These are phyloP conservation scores for Neuroscelio doddi DNA, from an alignment of 2,888 invertebrate species.

Conservation along the genomic window DNA sequence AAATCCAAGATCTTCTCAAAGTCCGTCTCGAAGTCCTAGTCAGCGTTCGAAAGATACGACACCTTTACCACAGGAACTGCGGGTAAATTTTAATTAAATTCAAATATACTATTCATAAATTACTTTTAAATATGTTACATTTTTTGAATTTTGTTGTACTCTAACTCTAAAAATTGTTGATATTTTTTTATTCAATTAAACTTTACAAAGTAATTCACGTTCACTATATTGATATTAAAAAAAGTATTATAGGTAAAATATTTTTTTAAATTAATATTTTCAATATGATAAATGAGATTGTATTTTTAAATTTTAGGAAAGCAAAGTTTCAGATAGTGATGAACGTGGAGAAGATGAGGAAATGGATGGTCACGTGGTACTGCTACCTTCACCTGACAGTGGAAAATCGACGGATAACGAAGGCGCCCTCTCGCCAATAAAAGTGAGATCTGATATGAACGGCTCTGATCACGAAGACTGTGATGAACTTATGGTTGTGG, in stretches of 20 bases:
- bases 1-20: constrained; percentile 61
- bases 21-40: constrained; percentile 61
- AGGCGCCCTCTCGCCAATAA: constrained; percentile 70
- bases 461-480: constrained; percentile 74
- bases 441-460: constrained; percentile 61
- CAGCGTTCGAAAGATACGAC: constrained; percentile 63
- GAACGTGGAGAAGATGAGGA: constrained; percentile 73
- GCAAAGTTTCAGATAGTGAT: constrained; percentile 64
- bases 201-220: too few relatives aligned
- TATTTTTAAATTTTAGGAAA: constrained; percentile 50
- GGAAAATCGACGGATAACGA: constrained; percentile 74
- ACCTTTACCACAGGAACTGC: constrained; percentile 55
- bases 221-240: too few relatives aligned
- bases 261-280: too few relatives aligned
- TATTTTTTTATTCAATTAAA: too few relatives aligned
- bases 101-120: too few relatives aligned
- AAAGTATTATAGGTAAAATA: too few relatives aligned
- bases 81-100: too few relatives aligned
- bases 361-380: constrained; percentile 73
- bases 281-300: constrained; percentile 2
- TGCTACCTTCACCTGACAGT: constrained; percentile 74
- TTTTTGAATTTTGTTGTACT: too few relatives aligned
- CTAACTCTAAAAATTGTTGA: too few relatives aligned
- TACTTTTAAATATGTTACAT: too few relatives aligned
- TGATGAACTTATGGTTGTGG: constrained; percentile 74